These are phyloP conservation scores for Bombylius discolor DNA, from an alignment of 2,888 invertebrate genomes.

Conservation along the genomic window DNA sequence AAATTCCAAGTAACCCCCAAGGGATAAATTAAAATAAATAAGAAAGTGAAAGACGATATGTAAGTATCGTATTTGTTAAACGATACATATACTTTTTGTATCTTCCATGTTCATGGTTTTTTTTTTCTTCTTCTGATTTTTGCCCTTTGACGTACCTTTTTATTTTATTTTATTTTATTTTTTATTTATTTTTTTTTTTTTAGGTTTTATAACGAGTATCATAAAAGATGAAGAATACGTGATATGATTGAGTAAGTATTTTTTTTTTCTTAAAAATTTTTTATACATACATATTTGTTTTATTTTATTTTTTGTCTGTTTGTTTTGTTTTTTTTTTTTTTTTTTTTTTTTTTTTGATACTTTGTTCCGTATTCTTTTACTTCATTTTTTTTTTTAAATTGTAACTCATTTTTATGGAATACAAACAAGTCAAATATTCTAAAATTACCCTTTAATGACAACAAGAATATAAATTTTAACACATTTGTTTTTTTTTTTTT, in stretches of 20 bases:
- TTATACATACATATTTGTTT: too few relatives aligned
- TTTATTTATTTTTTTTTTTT: background rate
- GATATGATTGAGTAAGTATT: background rate
- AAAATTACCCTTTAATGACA: background rate
- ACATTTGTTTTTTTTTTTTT: too few relatives aligned
- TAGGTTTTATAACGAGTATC: background rate
- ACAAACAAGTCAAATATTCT: background rate
- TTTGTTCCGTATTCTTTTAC: too few relatives aligned
- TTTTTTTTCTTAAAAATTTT: too few relatives aligned
- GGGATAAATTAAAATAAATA: background rate
- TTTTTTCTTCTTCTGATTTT: background rate
- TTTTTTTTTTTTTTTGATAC: too few relatives aligned
- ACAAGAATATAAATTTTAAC: background rate
- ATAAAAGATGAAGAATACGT: background rate
- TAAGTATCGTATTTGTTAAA: background rate
- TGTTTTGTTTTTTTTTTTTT: too few relatives aligned
- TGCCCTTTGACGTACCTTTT: too few relatives aligned
- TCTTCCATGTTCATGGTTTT: background rate
- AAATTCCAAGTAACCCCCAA: background rate
- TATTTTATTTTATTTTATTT: background rate
- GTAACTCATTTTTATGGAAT: too few relatives aligned
- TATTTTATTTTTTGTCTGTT: too few relatives aligned
- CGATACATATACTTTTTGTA: background rate
- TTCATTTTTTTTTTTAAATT: too few relatives aligned
- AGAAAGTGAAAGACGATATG: background rate